Conservation (phyloP, 2,797 vertebrate species). For the Lemur catta region DNA sequence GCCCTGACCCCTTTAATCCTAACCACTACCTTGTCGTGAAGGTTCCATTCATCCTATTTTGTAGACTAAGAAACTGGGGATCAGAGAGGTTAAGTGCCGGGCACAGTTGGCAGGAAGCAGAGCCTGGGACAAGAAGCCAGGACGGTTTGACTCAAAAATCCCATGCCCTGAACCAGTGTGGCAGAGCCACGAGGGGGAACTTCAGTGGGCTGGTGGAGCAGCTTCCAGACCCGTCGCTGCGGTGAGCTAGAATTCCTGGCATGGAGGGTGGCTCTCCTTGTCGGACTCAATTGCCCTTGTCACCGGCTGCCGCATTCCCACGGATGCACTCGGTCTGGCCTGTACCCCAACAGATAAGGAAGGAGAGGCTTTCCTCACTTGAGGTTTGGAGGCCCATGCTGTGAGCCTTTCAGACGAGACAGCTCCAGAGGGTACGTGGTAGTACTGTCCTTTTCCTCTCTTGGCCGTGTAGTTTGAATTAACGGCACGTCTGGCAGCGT, state of each 20-base stretch:
- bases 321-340: fast-evolving
- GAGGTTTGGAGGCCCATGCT: neutral
- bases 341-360: neutral
- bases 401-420: neutral
- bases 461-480: neutral
- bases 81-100: neutral
- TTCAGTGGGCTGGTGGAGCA: neutral
- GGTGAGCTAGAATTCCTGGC: neutral
- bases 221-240: neutral
- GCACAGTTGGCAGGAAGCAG: neutral
- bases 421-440: neutral
- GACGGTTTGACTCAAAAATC: neutral
- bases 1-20: neutral
- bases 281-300: neutral
- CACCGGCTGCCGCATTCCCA: neutral
- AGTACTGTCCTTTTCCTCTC: neutral
- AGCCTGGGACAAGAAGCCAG: neutral
- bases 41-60: neutral
- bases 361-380: neutral
- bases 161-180: neutral
- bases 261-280: fast-evolving
- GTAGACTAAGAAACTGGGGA: neutral
- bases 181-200: neutral
- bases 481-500: neutral
- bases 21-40: neutral